These are phyloP conservation scores for Agrochola circellaris DNA, from an alignment of 2,888 invertebrate genomes.

Conservation along the genomic window DNA sequence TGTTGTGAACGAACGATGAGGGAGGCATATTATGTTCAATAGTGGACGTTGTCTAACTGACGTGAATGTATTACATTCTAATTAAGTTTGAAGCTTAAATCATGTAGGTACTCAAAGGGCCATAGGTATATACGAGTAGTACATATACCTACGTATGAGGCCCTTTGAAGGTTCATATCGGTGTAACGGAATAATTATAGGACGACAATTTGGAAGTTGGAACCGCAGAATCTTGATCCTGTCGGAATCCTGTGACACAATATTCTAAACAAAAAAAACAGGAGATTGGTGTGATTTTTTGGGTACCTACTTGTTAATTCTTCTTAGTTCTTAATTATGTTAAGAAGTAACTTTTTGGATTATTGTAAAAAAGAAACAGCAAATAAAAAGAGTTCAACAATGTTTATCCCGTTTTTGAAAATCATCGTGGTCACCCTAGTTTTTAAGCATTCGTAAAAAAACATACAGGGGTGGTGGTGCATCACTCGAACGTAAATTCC, in stretches of 20 bases:
- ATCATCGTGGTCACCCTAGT: constrained; percentile 17
- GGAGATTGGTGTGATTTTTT: no score
- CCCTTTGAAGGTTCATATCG: neutral
- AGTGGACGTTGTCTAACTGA: constrained; percentile 47
- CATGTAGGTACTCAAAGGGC: neutral
- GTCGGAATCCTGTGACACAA: neutral
- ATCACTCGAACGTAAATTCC: no score
- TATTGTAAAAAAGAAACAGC: neutral
- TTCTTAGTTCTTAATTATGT: no score
- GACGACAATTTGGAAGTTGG: no score
- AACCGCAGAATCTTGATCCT: neutral
- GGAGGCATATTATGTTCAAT: constrained; percentile 52
- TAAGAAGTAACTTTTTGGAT: neutral
- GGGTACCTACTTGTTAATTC: no score
- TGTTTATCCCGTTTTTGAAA: neutral
- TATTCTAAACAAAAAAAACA: neutral
- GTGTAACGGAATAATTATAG: neutral
- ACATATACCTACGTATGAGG: neutral
- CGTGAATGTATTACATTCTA: constrained; percentile 55
- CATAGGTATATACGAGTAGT: no score
- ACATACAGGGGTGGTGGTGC: no score
- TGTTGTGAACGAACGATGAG: constrained; percentile 27
- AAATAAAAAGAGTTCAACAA: neutral
- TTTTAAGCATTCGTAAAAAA: neutral
- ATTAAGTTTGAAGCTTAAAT: constrained; percentile 44